A percentile compares a stretch with the other conserved stretches of the same genome.
phyloP scores from a whole-genome alignment of 1,140 invertebrate species.

The Argopecten irradians region DNA sequence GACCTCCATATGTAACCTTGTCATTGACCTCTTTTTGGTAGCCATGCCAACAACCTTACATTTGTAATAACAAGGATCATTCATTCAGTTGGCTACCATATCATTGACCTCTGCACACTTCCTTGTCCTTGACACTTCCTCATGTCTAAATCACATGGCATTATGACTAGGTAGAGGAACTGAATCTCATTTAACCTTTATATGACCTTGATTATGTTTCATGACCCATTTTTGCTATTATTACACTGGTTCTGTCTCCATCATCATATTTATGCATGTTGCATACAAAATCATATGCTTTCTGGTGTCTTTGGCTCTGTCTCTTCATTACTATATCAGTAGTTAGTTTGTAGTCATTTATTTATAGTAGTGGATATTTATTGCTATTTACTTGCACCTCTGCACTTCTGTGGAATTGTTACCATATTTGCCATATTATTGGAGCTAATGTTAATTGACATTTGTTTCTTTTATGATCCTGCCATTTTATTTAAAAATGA shows the following conservation, averaged over 20 bases:
- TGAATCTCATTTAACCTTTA: too few species aligned
- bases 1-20: background rate
- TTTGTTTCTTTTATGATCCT: too few species aligned
- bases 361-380: background rate
- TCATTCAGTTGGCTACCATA: too few species aligned
- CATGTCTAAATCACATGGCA: too few species aligned
- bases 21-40: too few species aligned
- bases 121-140: too few species aligned
- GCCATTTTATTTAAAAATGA: too few species aligned
- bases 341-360: background rate
- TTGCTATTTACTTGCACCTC: background rate
- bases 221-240: background rate
- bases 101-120: too few species aligned
- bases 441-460: too few species aligned
- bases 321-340: background rate
- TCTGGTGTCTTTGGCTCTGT: background rate
- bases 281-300: background rate
- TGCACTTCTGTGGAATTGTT: background rate
- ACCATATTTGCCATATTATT: background rate
- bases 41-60: too few species aligned
- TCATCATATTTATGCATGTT: background rate
- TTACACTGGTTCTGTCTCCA: slow-evolving; percentile 1
- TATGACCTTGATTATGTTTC: background rate
- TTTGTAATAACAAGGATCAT: too few species aligned
- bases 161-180: too few species aligned